Evolutionary conservation across 2,888 invertebrate species (phyloP).

Genomic region (Pollenia amentaria): DNA sequence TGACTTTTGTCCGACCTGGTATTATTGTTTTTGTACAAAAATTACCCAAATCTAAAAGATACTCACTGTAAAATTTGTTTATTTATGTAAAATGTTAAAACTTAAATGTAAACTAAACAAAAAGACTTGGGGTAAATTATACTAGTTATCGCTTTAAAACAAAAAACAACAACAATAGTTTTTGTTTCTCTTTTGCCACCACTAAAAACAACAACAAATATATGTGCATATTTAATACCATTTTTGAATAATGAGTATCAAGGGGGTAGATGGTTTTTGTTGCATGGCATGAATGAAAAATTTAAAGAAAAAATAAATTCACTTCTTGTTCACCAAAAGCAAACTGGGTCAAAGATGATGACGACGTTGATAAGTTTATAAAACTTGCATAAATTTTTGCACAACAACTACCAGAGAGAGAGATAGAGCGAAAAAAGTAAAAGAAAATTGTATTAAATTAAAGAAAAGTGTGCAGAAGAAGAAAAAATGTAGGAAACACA

Average conservation of each 20-base stretch:
- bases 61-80: conserved; percentile 19
- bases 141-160: conserved; percentile 56
- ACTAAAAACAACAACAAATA: conserved; percentile 10
- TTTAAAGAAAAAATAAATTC: conserved; percentile 45
- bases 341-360: conserved; percentile 73
- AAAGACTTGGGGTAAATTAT: conserved; percentile 59
- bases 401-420: conserved; percentile 27
- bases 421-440: conserved; percentile 2
- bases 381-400: conserved; percentile 64
- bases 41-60: conserved; percentile 23
- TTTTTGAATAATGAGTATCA: conserved; percentile 65
- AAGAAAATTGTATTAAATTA: conserved; percentile 56
- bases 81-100: conserved; percentile 43
- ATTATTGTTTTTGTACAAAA: conserved; percentile 22
- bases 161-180: conserved; percentile 34
- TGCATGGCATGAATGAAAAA: conserved; percentile 42
- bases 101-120: conserved; percentile 36
- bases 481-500: conserved; percentile 39
- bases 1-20: neutral
- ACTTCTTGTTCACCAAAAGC: conserved; percentile 21
- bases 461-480: conserved; percentile 41
- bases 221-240: conserved; percentile 34
- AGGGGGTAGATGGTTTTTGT: conserved; percentile 39
- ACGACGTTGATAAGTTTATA: conserved; percentile 69
- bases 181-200: neutral